Base-by-base conservation (phyloP, 2,888 invertebrate species). In the Coelopa pilipes region DNA sequence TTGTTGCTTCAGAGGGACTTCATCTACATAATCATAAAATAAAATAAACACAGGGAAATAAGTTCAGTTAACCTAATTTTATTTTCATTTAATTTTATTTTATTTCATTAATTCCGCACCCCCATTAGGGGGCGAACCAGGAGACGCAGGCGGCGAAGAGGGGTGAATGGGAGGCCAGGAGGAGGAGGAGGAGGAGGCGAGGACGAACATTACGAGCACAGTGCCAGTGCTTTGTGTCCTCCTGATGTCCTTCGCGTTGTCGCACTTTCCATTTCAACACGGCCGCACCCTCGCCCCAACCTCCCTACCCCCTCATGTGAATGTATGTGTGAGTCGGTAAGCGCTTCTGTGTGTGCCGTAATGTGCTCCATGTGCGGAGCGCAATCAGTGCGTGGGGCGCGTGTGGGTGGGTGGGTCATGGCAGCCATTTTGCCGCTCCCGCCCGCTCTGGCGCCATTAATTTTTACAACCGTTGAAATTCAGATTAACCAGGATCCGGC, bases 61-160 rank as follows among this genome's bases (percentile, higher is more conserved):
- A 78, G 76, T 78, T 78, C 77, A 78, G 78, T 79, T 79, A 78
- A 79, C 79, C 79, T 79, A 79, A 79, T 79, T 79, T 79, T 79
- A 79, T 79, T 78, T 79, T 78, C 78, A 78, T 79, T 79, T 79
- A 78, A 79, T 78, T 78, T 79, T 77, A 79, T 79, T 78, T 79
- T 77, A 79, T 79, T 78, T 79, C 73, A 78, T 69, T 69, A 46
- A 46, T 46, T 59, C 59, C 47, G 19, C 1, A 34, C 46, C 65
- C 34, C 17, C 24, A 59, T 12, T 59, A 59, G 21, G 7, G 7
- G 34, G 7, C 2, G 34, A 12, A n/a, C 34, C 15, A 34, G 7
- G 2, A 34, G 7, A 7, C 2, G 7, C 4, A 4, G 34, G 34
- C 2, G 34, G 34, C 7, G 34, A 34, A 7, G 7, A 34, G 7